A percentile compares a stretch with the other conserved stretches of the same genome.
phyloP scores from a whole-genome alignment of 1,140 invertebrate genomes.

The Tyrophagus putrescentiae region DNA sequence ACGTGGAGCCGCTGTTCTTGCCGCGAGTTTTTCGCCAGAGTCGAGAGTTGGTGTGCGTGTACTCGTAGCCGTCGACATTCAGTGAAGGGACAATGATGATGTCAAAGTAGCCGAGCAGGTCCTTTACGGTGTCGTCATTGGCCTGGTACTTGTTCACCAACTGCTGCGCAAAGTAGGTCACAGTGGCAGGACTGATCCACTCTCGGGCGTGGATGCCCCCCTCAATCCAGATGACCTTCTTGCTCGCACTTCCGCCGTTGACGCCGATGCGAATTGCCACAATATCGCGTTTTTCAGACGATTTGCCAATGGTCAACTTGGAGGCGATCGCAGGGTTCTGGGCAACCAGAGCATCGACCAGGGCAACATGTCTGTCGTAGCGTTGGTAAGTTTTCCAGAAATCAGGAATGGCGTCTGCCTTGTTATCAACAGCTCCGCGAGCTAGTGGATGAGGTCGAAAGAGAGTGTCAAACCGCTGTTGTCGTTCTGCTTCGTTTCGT shows the following conservation, averaged over 20 bases:
- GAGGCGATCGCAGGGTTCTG: neutral
- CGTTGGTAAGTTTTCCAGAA: slow-evolving; percentile 7
- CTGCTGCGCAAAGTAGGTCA: slow-evolving; percentile 49
- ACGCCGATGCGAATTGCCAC: slow-evolving; percentile 1
- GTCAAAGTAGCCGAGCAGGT: slow-evolving; percentile 28
- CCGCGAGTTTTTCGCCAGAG: slow-evolving; percentile 27
- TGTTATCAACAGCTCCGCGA: too few species aligned
- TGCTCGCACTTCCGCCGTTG: slow-evolving; percentile 27
- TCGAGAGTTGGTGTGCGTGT: slow-evolving; percentile 27
- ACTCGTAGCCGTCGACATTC: slow-evolving; percentile 29
- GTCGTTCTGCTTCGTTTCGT: neutral
- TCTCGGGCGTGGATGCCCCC: slow-evolving; percentile 62
- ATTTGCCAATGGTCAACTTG: slow-evolving; percentile 16
- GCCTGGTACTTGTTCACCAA: slow-evolving; percentile 40
- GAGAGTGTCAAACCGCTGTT: neutral
- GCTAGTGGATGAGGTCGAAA: too few species aligned
- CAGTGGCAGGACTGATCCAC: slow-evolving; percentile 54
- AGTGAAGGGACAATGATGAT: slow-evolving; percentile 31
- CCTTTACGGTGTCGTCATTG: slow-evolving; percentile 32
- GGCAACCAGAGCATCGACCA: neutral
- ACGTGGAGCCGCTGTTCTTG: slow-evolving; percentile 11
- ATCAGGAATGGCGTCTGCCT: neutral
- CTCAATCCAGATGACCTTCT: slow-evolving; percentile 45
- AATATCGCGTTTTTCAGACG: slow-evolving; percentile 22
- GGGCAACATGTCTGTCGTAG: neutral